Percentiles rank a stretch among this genome's conserved stretches.
phyloP scores from a whole-genome alignment of 1,140 invertebrate genomes.

The Forficula auricularia region DNA sequence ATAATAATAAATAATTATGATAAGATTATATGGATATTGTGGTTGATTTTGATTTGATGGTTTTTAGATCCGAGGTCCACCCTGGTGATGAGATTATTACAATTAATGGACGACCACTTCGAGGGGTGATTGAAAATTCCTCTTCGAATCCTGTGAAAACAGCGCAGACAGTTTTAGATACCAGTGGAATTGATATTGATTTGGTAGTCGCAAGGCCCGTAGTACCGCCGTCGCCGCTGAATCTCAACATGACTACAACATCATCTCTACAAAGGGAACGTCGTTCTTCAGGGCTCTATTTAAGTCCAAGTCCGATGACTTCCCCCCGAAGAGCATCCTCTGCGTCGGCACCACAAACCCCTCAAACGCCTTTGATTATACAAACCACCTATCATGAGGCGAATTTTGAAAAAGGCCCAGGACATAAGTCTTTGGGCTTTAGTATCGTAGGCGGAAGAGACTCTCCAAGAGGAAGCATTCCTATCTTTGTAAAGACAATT shows the following conservation, averaged over 20 bases:
- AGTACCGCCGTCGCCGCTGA: not conserved
- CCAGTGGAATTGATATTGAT: constrained; percentile 26
- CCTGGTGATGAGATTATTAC: constrained; percentile 67
- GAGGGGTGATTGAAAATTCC: constrained; percentile 32
- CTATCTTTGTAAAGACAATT: constrained; percentile 54
- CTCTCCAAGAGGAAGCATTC: constrained; percentile 48
- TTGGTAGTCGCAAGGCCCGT: constrained; percentile 32
- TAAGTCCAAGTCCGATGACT: not conserved
- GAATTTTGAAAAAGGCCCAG: constrained; percentile 42
- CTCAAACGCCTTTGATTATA: not conserved
- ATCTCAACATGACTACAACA: not conserved
- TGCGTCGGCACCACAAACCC: not conserved
- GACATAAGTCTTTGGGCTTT: constrained; percentile 50
- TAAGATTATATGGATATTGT: not conserved
- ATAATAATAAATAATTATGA: no score
- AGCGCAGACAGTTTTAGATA: constrained; percentile 36
- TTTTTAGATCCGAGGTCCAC: no score
- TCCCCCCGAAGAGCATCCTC: not conserved
- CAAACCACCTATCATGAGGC: constrained; percentile 20
- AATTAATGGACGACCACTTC: constrained; percentile 62
- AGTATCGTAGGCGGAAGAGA: constrained; percentile 57
- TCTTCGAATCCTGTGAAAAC: constrained; percentile 35
- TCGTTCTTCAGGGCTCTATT: no score
- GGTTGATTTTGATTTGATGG: not conserved
- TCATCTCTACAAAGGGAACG: no score